Evolutionary conservation across 2,888 invertebrate species (phyloP).

Genomic region (Venusia cambrica): DNA sequence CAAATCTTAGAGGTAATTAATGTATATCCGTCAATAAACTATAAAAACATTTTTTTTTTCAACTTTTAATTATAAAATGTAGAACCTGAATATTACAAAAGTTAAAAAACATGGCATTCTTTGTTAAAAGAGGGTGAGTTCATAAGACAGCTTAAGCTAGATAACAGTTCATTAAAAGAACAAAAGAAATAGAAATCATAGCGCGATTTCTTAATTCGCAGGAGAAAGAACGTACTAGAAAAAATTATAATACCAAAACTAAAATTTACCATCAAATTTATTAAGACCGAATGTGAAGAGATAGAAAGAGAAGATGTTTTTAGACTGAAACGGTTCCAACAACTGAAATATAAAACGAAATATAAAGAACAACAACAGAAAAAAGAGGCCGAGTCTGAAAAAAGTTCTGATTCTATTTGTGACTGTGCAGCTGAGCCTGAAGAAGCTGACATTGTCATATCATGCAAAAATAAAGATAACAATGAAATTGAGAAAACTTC

Average conservation of each 20-base stretch:
- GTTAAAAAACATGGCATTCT: no score
- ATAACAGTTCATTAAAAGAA: no score
- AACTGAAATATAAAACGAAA: slow-evolving; percentile 26
- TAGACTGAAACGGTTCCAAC: slow-evolving; percentile 42
- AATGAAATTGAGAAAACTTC: no score
- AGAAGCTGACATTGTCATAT: no score
- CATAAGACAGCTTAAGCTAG: slow-evolving; percentile 10
- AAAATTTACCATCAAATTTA: slow-evolving; percentile 35
- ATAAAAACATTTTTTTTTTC: no score
- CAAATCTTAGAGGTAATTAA: no score
- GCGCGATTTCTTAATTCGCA: slow-evolving; percentile 26
- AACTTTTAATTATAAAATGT: no score
- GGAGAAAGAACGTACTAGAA: slow-evolving; percentile 41
- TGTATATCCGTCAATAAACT: no score
- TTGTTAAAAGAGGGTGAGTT: slow-evolving; percentile 16
- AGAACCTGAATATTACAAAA: no score
- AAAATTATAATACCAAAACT: slow-evolving; percentile 42
- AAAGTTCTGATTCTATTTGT: no score
- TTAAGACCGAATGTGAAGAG: slow-evolving; percentile 40
- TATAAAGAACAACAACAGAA: not conserved
- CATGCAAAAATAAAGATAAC: slow-evolving; percentile 8
- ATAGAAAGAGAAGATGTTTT: slow-evolving; percentile 40
- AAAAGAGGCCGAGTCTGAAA: no score
- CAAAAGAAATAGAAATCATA: slow-evolving; percentile 10
- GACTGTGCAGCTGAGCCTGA: no score